Conservation (phyloP, 37 sponge, comb jelly and placozoan genomes). For the Beroe forskalii region DNA sequence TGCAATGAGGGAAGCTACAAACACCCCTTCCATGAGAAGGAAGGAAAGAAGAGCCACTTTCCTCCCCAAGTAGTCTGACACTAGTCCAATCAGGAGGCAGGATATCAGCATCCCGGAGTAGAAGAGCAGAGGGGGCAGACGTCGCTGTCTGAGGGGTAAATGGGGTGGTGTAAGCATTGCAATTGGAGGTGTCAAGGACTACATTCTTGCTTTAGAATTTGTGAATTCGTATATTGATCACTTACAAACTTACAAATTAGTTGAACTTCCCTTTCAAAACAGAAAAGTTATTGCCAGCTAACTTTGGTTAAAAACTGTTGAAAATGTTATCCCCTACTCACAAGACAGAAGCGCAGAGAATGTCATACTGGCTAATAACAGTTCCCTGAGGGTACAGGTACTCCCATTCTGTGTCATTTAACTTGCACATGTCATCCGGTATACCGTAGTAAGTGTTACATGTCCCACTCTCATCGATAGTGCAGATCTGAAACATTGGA, state of each 20-base stretch:
- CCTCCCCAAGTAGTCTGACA: constrained; percentile 12
- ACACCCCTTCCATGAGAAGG: neutral
- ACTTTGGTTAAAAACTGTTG: too few relatives aligned
- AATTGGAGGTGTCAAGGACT: too few relatives aligned
- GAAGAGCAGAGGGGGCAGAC: neutral
- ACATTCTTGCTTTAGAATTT: too few relatives aligned
- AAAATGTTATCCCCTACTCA: too few relatives aligned
- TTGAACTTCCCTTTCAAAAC: too few relatives aligned
- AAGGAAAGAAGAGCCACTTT: neutral
- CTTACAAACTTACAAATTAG: too few relatives aligned
- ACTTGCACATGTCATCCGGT: neutral
- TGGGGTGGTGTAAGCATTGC: too few relatives aligned
- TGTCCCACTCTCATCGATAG: neutral
- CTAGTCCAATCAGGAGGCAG: neutral
- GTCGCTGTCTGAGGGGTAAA: neutral
- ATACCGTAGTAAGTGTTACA: neutral
- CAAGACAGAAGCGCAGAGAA: neutral
- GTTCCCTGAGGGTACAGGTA: neutral
- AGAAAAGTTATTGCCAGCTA: too few relatives aligned
- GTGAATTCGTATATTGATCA: too few relatives aligned
- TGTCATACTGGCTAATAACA: neutral
- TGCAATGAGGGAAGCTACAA: neutral
- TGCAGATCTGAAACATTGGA: neutral
- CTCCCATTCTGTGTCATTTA: neutral
- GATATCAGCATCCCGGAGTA: neutral